Evolutionary conservation across 2,113 vertebrate genomes (phyloP).

Genomic region (Tretioscincus oriximinensis): DNA sequence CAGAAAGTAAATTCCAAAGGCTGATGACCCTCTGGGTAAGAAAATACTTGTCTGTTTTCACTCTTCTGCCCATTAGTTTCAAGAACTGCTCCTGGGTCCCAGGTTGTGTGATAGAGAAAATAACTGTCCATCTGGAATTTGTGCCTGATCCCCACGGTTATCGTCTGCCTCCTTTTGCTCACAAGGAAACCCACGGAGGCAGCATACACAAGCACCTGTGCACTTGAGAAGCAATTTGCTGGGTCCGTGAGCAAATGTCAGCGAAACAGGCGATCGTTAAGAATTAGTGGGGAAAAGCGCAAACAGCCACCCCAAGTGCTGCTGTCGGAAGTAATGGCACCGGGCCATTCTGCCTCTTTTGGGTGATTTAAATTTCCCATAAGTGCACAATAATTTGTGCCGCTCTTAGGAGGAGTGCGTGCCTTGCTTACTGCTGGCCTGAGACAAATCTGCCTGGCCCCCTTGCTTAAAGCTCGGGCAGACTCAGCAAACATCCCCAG

Average conservation of each 20-base stretch:
- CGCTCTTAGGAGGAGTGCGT: conserved; percentile 36
- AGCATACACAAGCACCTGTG: background rate
- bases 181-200: no score
- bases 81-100: no score
- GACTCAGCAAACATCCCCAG: conserved; percentile 21
- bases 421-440: conserved; percentile 41
- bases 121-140: no score
- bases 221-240: background rate
- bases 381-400: conserved; percentile 44
- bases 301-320: background rate
- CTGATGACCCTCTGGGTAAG: no score
- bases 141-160: no score
- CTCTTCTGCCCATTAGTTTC: no score
- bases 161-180: background rate
- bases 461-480: conserved; percentile 44
- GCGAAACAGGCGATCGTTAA: background rate
- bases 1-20: no score
- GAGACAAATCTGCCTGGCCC: conserved; percentile 31
- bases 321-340: conserved; percentile 7
- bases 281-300: background rate
- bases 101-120: no score
- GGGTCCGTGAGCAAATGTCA: background rate
- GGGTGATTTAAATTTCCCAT: conserved; percentile 42
- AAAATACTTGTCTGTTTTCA: no score
- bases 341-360: conserved; percentile 29